These are phyloP conservation scores for Monodelphis domestica DNA, from an alignment of 2,797 vertebrate genomes.

Conservation along the genomic window DNA sequence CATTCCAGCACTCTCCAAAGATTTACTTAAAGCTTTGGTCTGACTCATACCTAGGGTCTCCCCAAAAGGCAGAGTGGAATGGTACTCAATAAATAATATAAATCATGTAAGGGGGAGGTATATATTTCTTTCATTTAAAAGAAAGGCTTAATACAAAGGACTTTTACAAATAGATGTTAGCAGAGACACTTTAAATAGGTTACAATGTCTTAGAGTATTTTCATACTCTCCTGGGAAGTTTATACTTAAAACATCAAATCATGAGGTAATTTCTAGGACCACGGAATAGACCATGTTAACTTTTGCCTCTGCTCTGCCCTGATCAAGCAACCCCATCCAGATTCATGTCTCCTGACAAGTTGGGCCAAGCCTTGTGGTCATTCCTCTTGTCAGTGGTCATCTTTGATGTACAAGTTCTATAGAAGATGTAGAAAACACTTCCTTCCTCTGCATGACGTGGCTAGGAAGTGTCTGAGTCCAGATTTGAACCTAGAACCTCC, in stretches of 20 bases:
- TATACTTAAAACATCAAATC: not conserved
- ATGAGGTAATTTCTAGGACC: not conserved
- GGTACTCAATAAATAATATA: not conserved
- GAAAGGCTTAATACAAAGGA: not conserved
- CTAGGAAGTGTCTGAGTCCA: too few species aligned
- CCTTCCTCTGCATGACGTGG: too few species aligned
- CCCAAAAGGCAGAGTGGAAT: not conserved
- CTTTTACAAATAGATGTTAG: not conserved
- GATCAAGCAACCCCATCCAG: not conserved
- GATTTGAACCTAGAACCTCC: too few species aligned
- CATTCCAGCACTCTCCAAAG: not conserved
- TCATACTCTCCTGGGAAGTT: not conserved
- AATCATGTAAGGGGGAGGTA: not conserved
- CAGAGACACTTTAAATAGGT: not conserved
- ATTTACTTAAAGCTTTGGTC: not conserved
- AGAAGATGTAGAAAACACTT: not conserved
- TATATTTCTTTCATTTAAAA: not conserved
- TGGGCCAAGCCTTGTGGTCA: not conserved
- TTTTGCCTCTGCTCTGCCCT: not conserved
- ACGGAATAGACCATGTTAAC: not conserved
- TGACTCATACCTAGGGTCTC: not conserved
- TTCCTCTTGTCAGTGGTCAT: not conserved
- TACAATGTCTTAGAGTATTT: not conserved
- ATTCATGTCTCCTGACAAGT: not conserved
- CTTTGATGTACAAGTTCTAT: not conserved